Conservation (phyloP, 2,113 vertebrate genomes). For the Gymnorhina tibicen region DNA sequence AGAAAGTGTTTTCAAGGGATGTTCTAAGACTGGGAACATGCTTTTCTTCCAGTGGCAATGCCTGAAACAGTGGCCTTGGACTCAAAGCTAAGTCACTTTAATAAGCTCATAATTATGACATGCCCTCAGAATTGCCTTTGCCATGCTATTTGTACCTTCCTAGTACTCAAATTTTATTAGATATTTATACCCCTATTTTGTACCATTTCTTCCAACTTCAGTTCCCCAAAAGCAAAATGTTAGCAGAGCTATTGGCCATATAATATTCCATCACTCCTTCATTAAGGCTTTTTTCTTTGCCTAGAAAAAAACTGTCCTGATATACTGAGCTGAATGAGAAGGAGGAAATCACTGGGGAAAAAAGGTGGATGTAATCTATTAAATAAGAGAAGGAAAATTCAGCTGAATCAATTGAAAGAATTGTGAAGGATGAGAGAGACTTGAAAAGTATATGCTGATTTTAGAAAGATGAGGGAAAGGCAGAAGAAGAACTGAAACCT, state of each 20-base stretch:
- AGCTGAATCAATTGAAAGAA: background rate
- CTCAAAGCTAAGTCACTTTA: background rate
- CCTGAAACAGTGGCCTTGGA: background rate
- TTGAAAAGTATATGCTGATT: background rate
- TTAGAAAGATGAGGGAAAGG: background rate
- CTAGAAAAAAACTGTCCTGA: background rate
- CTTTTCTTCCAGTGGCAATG: background rate
- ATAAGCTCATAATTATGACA: background rate
- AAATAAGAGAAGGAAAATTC: background rate
- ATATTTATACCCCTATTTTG: background rate
- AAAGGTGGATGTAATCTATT: background rate
- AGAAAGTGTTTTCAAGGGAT: background rate
- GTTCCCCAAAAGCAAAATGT: background rate
- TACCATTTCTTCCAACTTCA: background rate
- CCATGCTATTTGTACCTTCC: background rate
- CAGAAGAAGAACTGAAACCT: background rate
- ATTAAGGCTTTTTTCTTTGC: background rate
- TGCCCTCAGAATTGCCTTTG: background rate
- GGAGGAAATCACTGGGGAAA: background rate
- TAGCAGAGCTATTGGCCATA: background rate
- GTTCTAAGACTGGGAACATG: background rate
- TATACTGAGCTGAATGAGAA: background rate
- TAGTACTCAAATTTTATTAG: background rate
- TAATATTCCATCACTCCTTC: background rate
- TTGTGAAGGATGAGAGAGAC: background rate